A percentile compares a stretch with the other conserved stretches of the same genome.
Conservation (phyloP, 2,113 vertebrate genomes). For the Salvelinus fontinalis region DNA sequence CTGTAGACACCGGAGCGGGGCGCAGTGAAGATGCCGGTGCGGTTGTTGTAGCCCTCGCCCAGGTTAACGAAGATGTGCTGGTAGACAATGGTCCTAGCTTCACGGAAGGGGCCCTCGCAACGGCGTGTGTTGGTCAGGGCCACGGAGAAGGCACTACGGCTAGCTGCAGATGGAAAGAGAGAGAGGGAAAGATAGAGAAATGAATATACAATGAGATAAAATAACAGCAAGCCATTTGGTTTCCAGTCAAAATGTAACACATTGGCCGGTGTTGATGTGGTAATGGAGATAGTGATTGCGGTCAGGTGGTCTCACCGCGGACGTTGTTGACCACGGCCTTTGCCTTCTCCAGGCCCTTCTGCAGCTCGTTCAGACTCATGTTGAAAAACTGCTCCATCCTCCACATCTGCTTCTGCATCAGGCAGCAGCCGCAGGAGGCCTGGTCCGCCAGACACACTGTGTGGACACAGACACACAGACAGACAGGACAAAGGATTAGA, state of each 20-base stretch:
- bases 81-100: slow-evolving; percentile 37
- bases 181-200: background rate
- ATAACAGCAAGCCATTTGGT: background rate
- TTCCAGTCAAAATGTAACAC: background rate
- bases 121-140: slow-evolving; percentile 41
- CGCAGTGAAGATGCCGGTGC: slow-evolving; percentile 57
- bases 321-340: slow-evolving; percentile 49
- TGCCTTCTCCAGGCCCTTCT: slow-evolving; percentile 38
- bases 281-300: background rate
- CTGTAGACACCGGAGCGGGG: slow-evolving; percentile 70
- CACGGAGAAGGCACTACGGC: slow-evolving; percentile 72
- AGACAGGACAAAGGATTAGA: background rate
- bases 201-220: background rate
- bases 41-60: slow-evolving; percentile 45
- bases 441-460: slow-evolving; percentile 62
- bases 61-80: slow-evolving; percentile 63
- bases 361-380: slow-evolving; percentile 51
- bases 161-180: slow-evolving; percentile 47
- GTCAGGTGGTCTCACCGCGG: slow-evolving; percentile 53
- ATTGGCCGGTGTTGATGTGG: background rate
- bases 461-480: background rate
- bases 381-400: slow-evolving; percentile 63
- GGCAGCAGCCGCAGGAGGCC: slow-evolving; percentile 66
- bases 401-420: slow-evolving; percentile 69
- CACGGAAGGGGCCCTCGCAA: slow-evolving; percentile 39